Base-by-base conservation (phyloP, 2,113 vertebrate species). In the Sciurus niger region DNA sequence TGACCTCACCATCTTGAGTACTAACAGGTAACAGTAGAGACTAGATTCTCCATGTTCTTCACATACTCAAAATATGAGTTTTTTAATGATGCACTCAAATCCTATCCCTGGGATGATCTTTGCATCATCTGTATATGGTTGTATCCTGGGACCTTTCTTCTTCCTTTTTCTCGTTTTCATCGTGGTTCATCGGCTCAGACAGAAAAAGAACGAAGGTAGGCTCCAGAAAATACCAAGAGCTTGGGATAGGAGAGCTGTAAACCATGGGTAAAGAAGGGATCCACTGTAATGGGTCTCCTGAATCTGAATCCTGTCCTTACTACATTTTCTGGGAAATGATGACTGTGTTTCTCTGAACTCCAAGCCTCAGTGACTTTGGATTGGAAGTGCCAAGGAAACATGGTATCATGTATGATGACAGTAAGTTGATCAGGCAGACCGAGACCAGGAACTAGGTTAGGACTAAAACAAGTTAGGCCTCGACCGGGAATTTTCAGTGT, bases 1-100 rank as follows among this genome's bases (percentile, higher is more conserved):
- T 96, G 92, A 95, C 96, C 86, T 97, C 97, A 96, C 65, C 40
- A 85, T 17, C 40, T 80, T 24, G 51, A 92, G 17, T 9, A 80
- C 10, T 79, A 87, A 5, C 55, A 14, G 9, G 30, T 8, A 25
- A 53, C 55, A 82, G 37, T 25, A 20, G 72, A 30, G 40, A 28
- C 22, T 53, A 58, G 48, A 68, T 70, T 65, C 11, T 48, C 14
- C 32, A 55, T 22, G 37, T 68, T 30, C 43, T 55, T 84, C n/a
- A 25, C 43, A 84, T 3, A 70, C 43, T 22, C 51, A 72, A 46
- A 30, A 60, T 48, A 94, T 90, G 80, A 58, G 90, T 78, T 79
- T 55, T 60, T 65, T 63, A 80, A 48, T 24, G n/a, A 70, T 28
- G 4, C 28, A 40, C 7, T 93, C 77, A 76, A 32, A 67, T 65